Evolutionary conservation across 2,797 vertebrate species (phyloP).

Genomic region (Anomalospiza imberbis): DNA sequence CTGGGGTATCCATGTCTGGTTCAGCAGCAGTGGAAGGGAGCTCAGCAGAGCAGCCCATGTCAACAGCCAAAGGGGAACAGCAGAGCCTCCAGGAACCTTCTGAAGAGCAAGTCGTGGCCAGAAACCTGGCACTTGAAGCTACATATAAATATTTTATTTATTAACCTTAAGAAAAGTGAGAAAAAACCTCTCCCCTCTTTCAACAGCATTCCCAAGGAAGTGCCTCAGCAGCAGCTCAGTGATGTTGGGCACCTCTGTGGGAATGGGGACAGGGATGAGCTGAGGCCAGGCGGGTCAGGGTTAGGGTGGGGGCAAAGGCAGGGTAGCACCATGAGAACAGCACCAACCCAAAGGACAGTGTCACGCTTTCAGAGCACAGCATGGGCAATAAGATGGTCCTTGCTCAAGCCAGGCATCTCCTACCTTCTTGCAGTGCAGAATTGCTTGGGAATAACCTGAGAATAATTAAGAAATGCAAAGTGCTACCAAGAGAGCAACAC

Average conservation of each 20-base stretch:
- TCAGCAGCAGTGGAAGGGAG: background rate
- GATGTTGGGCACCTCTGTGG: fast-evolving
- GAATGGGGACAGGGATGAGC: background rate
- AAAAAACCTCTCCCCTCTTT: background rate
- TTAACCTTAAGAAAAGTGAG: background rate
- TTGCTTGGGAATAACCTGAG: background rate
- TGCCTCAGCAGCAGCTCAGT: background rate
- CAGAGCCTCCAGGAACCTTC: background rate
- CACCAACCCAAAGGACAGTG: background rate
- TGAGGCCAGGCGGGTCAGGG: background rate
- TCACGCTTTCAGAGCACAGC: background rate
- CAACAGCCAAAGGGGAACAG: background rate
- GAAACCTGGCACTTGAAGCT: background rate
- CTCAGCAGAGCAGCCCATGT: background rate
- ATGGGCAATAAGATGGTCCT: background rate
- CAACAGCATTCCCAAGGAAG: background rate
- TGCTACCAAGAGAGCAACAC: background rate
- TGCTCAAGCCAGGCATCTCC: background rate
- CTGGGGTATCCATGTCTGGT: background rate
- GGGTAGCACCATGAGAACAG: background rate
- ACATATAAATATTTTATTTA: background rate
- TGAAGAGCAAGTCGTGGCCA: background rate
- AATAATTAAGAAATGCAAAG: background rate
- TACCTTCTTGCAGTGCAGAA: background rate
- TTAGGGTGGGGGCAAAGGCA: background rate